A percentile compares a stretch with the other conserved stretches of the same genome.
Conservation (phyloP, 2,113 vertebrate genomes). For the Vicugna pacos region DNA sequence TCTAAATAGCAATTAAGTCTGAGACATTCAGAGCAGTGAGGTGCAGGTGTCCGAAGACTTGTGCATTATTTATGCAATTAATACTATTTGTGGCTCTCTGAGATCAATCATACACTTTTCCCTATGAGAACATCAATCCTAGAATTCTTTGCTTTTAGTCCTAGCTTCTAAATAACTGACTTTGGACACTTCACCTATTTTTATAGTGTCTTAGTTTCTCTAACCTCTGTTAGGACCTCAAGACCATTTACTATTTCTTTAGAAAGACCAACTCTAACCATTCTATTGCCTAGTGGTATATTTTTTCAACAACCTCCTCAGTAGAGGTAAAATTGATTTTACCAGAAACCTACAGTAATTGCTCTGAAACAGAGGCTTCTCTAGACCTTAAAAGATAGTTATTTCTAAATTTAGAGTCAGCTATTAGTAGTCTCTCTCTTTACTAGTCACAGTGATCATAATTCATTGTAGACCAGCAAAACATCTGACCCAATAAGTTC, state of each 20-base stretch:
- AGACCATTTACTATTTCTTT: conserved; percentile 17
- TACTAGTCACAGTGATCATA: conserved; percentile 11
- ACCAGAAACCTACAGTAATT: background rate
- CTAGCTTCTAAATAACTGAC: background rate
- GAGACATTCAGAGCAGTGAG: background rate
- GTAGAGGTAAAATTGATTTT: conserved; percentile 55
- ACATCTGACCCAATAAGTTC: background rate
- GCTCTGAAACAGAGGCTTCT: conserved; percentile 25
- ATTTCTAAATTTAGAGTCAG: conserved; percentile 55
- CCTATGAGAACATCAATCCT: background rate
- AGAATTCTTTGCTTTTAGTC: background rate
- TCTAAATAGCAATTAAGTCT: conserved; percentile 39
- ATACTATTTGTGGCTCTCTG: background rate
- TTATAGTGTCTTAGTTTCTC: conserved; percentile 2
- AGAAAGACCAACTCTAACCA: conserved; percentile 20
- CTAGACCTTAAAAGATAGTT: background rate
- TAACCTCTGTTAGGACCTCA: background rate
- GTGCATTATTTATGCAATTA: background rate
- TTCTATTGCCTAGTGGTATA: background rate
- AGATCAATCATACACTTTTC: background rate
- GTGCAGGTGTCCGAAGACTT: background rate
- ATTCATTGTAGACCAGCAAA: conserved; percentile 1
- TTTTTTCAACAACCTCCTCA: conserved; percentile 30
- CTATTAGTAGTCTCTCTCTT: background rate
- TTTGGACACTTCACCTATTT: background rate